Conservation (phyloP, 2,888 invertebrate genomes). For the Quadroppia sp. region DNA sequence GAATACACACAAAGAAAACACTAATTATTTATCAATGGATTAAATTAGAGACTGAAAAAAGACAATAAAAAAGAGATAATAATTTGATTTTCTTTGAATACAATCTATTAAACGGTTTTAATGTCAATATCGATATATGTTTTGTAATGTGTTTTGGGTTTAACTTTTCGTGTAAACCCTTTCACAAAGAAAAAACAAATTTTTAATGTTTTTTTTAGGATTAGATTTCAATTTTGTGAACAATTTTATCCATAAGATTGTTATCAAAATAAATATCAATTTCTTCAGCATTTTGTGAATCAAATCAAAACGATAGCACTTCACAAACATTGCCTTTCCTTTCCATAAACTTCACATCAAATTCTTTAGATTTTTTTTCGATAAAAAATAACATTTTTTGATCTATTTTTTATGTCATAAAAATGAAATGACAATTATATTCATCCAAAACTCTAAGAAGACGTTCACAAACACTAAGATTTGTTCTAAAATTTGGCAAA, state of each 20-base stretch:
- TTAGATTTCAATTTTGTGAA: neutral
- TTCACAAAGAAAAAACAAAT: neutral
- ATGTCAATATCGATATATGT: neutral
- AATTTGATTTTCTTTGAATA: conserved; percentile 14
- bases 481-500: no score
- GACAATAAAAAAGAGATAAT: neutral
- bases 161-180: neutral
- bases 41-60: neutral
- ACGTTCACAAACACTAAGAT: no score
- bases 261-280: no score
- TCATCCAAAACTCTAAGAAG: no score
- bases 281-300: no score
- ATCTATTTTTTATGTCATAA: no score
- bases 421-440: no score
- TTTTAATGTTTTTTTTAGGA: neutral
- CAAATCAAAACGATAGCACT: neutral
- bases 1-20: neutral
- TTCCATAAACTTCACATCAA: no score
- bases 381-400: no score
- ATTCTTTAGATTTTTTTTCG: no score
- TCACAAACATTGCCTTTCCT: no score
- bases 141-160: neutral
- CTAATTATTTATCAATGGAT: conserved; percentile 1
- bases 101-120: neutral
- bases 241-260: neutral